These are phyloP conservation scores for Onychomys leucogaster DNA, from an alignment of 2,797 vertebrate species.

Conservation along the genomic window DNA sequence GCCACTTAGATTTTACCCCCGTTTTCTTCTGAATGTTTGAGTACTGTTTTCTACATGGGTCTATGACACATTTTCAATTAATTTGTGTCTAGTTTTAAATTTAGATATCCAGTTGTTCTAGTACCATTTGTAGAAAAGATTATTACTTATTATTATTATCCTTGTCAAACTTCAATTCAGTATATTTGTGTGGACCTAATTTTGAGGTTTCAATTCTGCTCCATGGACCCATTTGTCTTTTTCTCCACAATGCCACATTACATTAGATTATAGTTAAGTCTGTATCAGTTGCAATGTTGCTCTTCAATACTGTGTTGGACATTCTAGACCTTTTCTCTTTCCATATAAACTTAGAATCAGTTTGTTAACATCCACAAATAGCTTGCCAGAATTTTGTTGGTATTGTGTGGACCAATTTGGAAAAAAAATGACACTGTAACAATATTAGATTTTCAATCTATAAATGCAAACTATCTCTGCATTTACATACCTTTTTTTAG, in stretches of 20 bases:
- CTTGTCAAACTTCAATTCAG: constrained; percentile 49
- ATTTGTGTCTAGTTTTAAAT: constrained; percentile 31
- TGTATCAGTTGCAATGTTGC: background rate
- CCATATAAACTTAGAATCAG: constrained; percentile 16
- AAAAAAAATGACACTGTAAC: background rate
- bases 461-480: constrained; percentile 26
- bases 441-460: constrained; percentile 23
- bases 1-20: background rate
- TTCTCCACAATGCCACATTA: background rate
- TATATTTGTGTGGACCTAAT: constrained; percentile 19
- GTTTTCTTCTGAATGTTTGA: constrained; percentile 47
- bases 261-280: background rate
- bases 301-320: constrained; percentile 20
- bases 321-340: constrained; percentile 48
- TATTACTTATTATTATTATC: constrained; percentile 46
- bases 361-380: constrained; percentile 55
- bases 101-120: background rate
- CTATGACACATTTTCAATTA: constrained; percentile 42
- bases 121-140: constrained; percentile 37
- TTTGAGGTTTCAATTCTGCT: constrained; percentile 34
- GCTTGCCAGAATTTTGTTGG: background rate
- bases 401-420: constrained; percentile 22
- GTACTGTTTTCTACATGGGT: constrained; percentile 17
- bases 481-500: constrained; percentile 39
- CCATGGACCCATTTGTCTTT: background rate